Evolutionary conservation across 2,113 vertebrate genomes (phyloP).

Genomic region (Daboia siamensis): DNA sequence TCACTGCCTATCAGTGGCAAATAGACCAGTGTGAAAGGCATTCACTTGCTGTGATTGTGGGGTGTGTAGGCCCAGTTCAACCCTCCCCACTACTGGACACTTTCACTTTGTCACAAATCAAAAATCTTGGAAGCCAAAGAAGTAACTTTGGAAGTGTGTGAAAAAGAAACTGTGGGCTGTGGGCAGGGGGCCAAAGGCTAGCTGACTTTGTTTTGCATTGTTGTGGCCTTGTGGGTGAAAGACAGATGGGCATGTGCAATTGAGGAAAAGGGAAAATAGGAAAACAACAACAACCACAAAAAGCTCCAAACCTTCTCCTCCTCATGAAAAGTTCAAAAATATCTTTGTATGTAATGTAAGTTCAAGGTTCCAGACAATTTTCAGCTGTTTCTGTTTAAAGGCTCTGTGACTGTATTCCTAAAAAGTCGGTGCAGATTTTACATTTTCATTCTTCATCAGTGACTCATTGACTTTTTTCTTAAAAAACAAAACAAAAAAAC

Average conservation of each 20-base stretch:
- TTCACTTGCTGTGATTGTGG: background rate
- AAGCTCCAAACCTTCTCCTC: constrained; percentile 18
- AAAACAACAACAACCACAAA: constrained; percentile 41
- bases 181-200: constrained; percentile 29
- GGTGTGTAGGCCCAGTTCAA: background rate
- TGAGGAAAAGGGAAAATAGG: constrained; percentile 45
- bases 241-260: background rate
- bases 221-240: background rate
- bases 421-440: constrained; percentile 16
- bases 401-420: background rate
- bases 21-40: background rate
- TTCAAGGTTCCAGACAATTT: constrained; percentile 8
- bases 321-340: constrained; percentile 26
- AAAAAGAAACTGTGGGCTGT: constrained; percentile 8
- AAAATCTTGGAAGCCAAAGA: background rate
- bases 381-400: constrained; percentile 25
- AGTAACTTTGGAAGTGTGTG: constrained; percentile 7
- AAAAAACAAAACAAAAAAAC: background rate
- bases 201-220: constrained; percentile 32
- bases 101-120: constrained; percentile 2
- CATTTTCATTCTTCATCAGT: constrained; percentile 16
- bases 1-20: background rate
- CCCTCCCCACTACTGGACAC: background rate
- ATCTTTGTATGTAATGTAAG: constrained; percentile 37
- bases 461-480: background rate